Base-by-base conservation (phyloP, 2,797 vertebrate species). In the Ataeniobius toweri region DNA sequence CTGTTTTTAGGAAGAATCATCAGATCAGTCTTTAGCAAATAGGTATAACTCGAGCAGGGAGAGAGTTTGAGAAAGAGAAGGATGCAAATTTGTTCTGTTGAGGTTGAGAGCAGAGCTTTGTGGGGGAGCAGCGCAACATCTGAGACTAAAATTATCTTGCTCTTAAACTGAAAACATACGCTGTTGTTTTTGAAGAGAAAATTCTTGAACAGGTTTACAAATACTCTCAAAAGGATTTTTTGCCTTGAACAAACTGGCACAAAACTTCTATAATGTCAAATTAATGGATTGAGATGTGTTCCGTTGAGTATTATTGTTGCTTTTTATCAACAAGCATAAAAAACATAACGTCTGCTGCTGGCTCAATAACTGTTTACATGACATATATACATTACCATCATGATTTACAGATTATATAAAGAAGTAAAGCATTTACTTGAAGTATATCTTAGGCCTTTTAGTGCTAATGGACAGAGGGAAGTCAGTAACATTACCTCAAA, bases 331-430 rank as follows among this genome's bases (percentile, higher is more conserved):
- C 36, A 67, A 41, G 10, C 20, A 67, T 24, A 10, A 67, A 67
- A 61, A 61, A n/a, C n/a, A 12, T 9, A 22, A 44, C 36, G 39
- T 68, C 65, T 68, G 65, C 65, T 68, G 65, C 41, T 46, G 41
- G 67, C 67, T 69, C 67, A 69, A 3, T 48, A 69, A 48, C 12
- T 48, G 24, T 69, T 69, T 46, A 69, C 67, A 69, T 69, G 67
- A 69, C 67, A 69, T 26, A n/a, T 26, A 18, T 26, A 22, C 18
- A 7, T 69, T n/a, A 26, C 6, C 6, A 69, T 69, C 12, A 8
- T n/a, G 41, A 69, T 44, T 8, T 69, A 69, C 13, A 69, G 2
- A 48, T 6, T 48, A 46, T 26, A n/a, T 44, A 68, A 68, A 24
- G 10, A 44, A 44, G 5, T 24, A n/a, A 2, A n/a, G 22, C 22